Evolutionary conservation across 2,797 vertebrate genomes (phyloP).

Genomic region (Geotrypetes seraphini): DNA sequence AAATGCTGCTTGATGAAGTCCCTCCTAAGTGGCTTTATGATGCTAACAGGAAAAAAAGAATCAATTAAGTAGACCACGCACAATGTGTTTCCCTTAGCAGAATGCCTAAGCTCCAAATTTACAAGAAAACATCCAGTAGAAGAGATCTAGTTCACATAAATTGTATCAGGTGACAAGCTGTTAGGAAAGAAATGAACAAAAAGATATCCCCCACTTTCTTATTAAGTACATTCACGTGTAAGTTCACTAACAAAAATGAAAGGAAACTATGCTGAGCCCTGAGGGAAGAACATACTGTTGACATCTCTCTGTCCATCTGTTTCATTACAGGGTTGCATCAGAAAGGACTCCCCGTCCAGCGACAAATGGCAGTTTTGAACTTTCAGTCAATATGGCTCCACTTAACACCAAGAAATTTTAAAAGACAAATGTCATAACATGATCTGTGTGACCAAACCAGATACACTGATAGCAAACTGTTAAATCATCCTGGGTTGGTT

Average conservation of each 20-base stretch:
- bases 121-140: too few relatives aligned
- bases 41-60: too few relatives aligned
- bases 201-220: too few relatives aligned
- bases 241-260: background rate
- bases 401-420: background rate
- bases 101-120: too few relatives aligned
- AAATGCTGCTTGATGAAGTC: too few relatives aligned
- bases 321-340: background rate
- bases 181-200: too few relatives aligned
- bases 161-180: too few relatives aligned
- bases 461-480: slow-evolving; percentile 1
- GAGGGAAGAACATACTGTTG: background rate
- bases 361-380: background rate
- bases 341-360: slow-evolving; percentile 8
- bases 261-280: background rate
- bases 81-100: too few relatives aligned
- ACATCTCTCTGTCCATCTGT: background rate
- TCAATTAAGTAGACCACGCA: too few relatives aligned
- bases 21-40: too few relatives aligned
- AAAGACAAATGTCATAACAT: slow-evolving; percentile 17
- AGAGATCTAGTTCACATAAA: too few relatives aligned
- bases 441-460: slow-evolving; percentile 11
- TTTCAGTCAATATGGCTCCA: slow-evolving; percentile 5
- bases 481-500: slow-evolving; percentile 12
- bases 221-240: background rate